Base-by-base conservation (phyloP, 2,888 invertebrate species). In the Stegophylla sp. region DNA sequence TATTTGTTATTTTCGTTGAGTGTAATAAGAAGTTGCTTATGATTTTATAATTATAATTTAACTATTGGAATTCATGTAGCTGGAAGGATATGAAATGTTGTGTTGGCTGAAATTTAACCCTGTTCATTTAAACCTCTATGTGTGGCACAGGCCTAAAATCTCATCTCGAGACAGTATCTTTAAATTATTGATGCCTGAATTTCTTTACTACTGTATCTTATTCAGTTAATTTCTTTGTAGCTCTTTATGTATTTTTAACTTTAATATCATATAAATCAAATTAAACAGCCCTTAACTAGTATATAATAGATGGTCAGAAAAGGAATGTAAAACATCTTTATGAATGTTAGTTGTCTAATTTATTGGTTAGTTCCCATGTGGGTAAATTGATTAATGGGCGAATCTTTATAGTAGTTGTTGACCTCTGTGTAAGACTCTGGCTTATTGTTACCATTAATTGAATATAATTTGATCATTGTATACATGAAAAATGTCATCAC, bases 401-500 rank as follows among this genome's bases (percentile, higher is more conserved):
- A 69, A 41, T 76, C 26, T 66, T n/a, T 26, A 56, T 67, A 67
- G 67, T 67, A 67, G 67, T 59, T 71, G 59, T 69, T 79, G 51
- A 79, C 79, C 71, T 71, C 34, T 71, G n/a, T 61, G n/a, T 61
- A 34, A 23, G 59, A 56, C 61, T 59, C 77, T 53, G 3, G 34
- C 28, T 17, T 63, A 51, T 69, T 79, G 79, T 79, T n/a, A 17
- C 59, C 10, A 34, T 71, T 79, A 79, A 79, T 79, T 79, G 79
- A 71, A 61, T 48, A 1, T 71, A 79, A 79, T 79, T 79, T 3
- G 23, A 79, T 79, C 79, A 79, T 79, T 79, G 71, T 79, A 41
- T 17, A 34, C 34, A 48, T 12, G 10, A 56, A 48, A 77, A 64
- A 45, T 10, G n/a, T 43, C 43, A 67, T 59, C 59, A 23, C n/a